Evolutionary conservation across 2,888 invertebrate genomes (phyloP).

Genomic region (Drosophila yooni): DNA sequence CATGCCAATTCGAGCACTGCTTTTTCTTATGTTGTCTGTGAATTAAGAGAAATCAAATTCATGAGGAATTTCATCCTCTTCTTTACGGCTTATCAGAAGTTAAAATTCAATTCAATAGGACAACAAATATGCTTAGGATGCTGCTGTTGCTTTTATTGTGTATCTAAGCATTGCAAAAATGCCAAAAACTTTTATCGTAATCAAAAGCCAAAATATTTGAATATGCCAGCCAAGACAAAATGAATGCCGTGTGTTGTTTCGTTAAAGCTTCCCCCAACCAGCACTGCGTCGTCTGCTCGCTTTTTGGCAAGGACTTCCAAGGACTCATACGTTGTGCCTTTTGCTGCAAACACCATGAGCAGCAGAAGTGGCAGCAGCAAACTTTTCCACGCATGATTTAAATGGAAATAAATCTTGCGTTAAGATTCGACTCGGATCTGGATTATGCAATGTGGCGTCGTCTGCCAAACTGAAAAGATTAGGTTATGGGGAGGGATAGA

Average conservation of each 20-base stretch:
- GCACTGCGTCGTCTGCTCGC: neutral
- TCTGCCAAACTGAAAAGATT: conserved; percentile 33
- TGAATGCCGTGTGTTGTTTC: conserved; percentile 58
- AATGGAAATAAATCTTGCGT: conserved; percentile 81
- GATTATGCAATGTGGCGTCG: conserved; percentile 72
- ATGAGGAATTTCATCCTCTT: neutral
- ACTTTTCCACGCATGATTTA: conserved; percentile 79
- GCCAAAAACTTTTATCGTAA: conserved; percentile 71
- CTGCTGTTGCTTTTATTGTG: conserved; percentile 16
- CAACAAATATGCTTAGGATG: conserved; percentile 17
- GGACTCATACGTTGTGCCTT: conserved; percentile 35
- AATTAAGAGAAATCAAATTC: neutral
- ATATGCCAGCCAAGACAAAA: conserved; percentile 73
- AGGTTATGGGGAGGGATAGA: neutral
- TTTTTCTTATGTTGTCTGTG: neutral
- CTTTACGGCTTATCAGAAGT: conserved; percentile 44
- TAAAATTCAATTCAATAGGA: conserved; percentile 49
- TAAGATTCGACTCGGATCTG: conserved; percentile 72
- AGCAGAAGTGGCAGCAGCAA: conserved; percentile 30
- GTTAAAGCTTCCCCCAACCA: neutral
- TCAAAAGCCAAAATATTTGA: conserved; percentile 79
- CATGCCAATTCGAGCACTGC: neutral
- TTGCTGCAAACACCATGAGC: conserved; percentile 45
- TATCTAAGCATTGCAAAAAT: conserved; percentile 41
- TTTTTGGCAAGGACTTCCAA: conserved; percentile 13